These are phyloP conservation scores for Eilema depressum DNA, from an alignment of 2,888 invertebrate species.

Conservation along the genomic window DNA sequence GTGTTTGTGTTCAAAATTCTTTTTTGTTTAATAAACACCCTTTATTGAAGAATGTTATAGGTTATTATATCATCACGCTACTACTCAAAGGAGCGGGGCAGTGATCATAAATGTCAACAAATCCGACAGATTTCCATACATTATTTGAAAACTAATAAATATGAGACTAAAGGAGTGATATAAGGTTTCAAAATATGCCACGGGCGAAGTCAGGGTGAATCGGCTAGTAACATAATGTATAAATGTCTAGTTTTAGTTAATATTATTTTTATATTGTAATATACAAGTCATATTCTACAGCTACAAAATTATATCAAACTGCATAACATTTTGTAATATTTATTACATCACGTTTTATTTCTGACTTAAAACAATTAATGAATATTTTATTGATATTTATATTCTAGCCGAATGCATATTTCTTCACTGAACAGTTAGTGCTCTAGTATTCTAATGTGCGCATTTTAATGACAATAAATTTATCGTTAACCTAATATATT, in stretches of 20 bases:
- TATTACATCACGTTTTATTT: conserved; percentile 3
- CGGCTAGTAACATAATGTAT: too few species aligned
- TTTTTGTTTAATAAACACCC: too few species aligned
- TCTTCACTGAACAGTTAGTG: background rate
- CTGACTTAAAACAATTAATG: background rate
- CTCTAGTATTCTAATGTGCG: background rate
- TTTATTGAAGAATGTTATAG: too few species aligned
- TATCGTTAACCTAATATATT: background rate
- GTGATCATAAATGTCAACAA: too few species aligned
- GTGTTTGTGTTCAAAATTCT: too few species aligned
- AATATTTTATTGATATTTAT: conserved; percentile 2
- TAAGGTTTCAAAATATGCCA: too few species aligned
- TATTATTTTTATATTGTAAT: background rate
- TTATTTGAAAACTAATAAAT: too few species aligned
- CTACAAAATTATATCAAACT: background rate
- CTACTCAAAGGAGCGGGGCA: too few species aligned
- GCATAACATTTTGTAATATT: background rate
- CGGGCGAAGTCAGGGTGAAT: too few species aligned
- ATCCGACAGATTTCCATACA: too few species aligned
- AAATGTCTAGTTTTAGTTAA: background rate
- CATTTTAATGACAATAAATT: background rate
- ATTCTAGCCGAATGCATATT: background rate
- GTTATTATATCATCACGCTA: too few species aligned
- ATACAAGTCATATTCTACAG: background rate
- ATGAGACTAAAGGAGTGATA: too few species aligned